A percentile compares a stretch with the other conserved stretches of the same genome.
These are phyloP conservation scores for Magallana gigas DNA, from an alignment of 1,140 invertebrate species.

Conservation along the genomic window DNA sequence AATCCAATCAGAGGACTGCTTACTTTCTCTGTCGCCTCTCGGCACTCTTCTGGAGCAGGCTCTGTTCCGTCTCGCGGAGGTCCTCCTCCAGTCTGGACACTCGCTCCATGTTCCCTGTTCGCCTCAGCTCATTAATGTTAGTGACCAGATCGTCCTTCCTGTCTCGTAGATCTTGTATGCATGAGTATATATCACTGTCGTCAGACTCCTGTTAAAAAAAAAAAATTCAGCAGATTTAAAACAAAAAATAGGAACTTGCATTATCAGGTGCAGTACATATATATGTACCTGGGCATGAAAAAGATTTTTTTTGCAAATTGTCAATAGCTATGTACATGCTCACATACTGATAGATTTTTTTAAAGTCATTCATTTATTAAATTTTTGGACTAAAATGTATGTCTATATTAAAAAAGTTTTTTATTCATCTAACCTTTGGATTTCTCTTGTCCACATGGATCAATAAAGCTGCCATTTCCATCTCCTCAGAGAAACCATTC, in stretches of 20 bases:
- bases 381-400: too few relatives aligned
- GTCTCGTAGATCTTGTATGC: conserved; percentile 75
- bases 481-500: conserved; percentile 95
- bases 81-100: conserved; percentile 60
- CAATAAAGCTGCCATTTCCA: conserved; percentile 94
- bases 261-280: too few relatives aligned
- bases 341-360: background rate
- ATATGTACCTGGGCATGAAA: too few relatives aligned
- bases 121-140: conserved; percentile 68
- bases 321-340: background rate
- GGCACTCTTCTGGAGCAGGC: conserved; percentile 71
- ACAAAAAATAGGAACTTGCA: too few relatives aligned
- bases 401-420: background rate
- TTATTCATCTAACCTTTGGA: conserved; percentile 72
- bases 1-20: conserved; percentile 48
- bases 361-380: too few relatives aligned
- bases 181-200: conserved; percentile 76
- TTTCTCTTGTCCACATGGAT: conserved; percentile 87
- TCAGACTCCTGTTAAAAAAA: conserved; percentile 70
- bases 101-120: conserved; percentile 57
- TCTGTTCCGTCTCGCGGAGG: conserved; percentile 69
- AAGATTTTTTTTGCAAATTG: too few relatives aligned
- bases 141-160: conserved; percentile 68
- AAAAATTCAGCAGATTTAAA: background rate
- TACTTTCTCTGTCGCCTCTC: conserved; percentile 74